These are phyloP conservation scores for Isoperla grammatica DNA, from an alignment of 2,888 invertebrate species.

Conservation along the genomic window DNA sequence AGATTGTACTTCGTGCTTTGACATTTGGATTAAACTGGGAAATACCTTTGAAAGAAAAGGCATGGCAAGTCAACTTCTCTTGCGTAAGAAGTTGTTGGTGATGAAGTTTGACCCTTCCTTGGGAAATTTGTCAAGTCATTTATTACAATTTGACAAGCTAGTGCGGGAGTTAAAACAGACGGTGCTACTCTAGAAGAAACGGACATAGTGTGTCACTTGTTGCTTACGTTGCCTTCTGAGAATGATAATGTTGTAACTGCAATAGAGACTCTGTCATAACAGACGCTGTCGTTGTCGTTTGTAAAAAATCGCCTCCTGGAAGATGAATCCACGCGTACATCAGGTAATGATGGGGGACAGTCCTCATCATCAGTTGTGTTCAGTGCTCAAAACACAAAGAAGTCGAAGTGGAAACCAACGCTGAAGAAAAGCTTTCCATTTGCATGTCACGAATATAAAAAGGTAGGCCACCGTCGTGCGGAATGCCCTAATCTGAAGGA, in stretches of 20 bases:
- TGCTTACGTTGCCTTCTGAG: not conserved
- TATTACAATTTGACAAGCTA: not conserved
- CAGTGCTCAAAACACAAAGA: too few relatives aligned
- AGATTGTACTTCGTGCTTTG: not conserved
- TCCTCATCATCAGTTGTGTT: not conserved
- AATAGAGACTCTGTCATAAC: too few relatives aligned
- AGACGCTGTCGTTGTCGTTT: too few relatives aligned
- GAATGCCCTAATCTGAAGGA: too few relatives aligned
- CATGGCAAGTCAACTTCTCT: not conserved
- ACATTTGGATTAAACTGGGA: not conserved
- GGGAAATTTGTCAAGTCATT: not conserved
- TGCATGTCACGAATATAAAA: too few relatives aligned
- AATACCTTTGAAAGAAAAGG: slow-evolving; percentile 6
- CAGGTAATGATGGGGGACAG: not conserved
- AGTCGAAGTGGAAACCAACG: too few relatives aligned
- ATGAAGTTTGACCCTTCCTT: not conserved
- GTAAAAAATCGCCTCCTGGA: too few relatives aligned
- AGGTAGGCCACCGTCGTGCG: too few relatives aligned
- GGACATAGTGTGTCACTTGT: slow-evolving; percentile 9
- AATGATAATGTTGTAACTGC: slow-evolving; percentile 1
- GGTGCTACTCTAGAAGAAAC: slow-evolving; percentile 6
- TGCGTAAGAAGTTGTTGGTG: not conserved
- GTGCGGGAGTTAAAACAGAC: not conserved
- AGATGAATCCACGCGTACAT: not conserved
- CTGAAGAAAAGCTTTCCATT: too few relatives aligned